Evolutionary conservation across 1,140 invertebrate species (phyloP), one percentile per base, ranked within the genome.

Genomic region (Latrodectus geometricus): DNA sequence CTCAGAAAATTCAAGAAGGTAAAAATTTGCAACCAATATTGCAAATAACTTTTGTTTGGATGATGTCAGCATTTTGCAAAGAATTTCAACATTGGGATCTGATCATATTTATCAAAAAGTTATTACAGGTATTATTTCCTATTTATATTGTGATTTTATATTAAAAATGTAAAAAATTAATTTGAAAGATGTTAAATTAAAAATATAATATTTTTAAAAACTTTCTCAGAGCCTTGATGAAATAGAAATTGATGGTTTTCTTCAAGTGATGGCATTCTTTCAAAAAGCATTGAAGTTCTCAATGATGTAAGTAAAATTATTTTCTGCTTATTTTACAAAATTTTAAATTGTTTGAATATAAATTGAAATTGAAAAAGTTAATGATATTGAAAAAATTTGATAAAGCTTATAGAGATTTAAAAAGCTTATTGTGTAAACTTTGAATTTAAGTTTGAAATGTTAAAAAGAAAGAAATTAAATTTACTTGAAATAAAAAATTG

Each of bases 251-350:
- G 9, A 15, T 68, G 56, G 52, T 23, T 4, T 69, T 66, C 12
- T 76, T 12, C 72, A 84, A 50, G 21, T 75, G 4, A 48, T 23
- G 11, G 4, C 35, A 23, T 84, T 75, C 12, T 84, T 15, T 15
- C 15, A 75, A 76, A 52, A 76, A 50, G 35, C 15, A 17, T 21
- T 84, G n/a, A 84, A 84, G 35, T 21, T 69, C 17, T 48, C 61
- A 1, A 75, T 84, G 20, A 84, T 76, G 82, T 84, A 68, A 84
- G 82, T 80, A 56, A n/a, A 65, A 49, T 8, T 50, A 35, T 35
- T 35, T 35, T 35, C 35, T 35, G 35, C 5, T 35, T 35, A 35
- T 35, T 35, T 35, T 35, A 35, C 35, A 35, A 35, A 35, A 35
- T 35, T 35, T 35, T 35, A 35, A 35, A 35, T 35, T 5, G 1